Base-by-base conservation (phyloP, 2,797 vertebrate genomes). In the Eurystomus glaucurus region DNA sequence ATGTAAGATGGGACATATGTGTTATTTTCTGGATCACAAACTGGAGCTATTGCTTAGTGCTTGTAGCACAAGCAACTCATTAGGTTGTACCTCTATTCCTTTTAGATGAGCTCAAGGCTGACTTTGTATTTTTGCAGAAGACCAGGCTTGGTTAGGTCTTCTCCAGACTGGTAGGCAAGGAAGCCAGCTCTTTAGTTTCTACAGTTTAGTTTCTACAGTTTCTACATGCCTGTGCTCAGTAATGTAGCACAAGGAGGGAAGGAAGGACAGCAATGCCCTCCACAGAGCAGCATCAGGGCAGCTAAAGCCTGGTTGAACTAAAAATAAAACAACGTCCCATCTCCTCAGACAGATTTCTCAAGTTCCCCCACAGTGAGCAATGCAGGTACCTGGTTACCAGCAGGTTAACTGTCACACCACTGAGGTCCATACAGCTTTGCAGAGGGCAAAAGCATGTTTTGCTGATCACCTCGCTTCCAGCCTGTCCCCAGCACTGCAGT, bases 1-100 rank as follows among this genome's bases (percentile, higher is more conserved):
- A 46, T 0, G 2, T 78, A 60, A 16, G 14, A 75, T 39, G 48
- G 22, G 35, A 82, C 25, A n/a, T 6, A 37, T 0, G 1, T 43
- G 43, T 64, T 54, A 33, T 55, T 60, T 72, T 82, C 62, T 61
- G 45, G 55, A 75, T 10, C 11, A 19, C 78, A 61, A 33, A 62
- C 29, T 9, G 3, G 26, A 61, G 48, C 22, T 90, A 85, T 84
- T 55, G 20, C 48, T 85, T 25, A 66, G 58, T 74, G 51, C 58
- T 66, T 37, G 52, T 19, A 75, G 33, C 31, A 39, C 55, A 43
- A 62, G 39, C 61, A 94, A 72, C 14, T 14, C 39, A 20, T 29
- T 20, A 14, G 39, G 48, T 10, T 85, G 23, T 51, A 62, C 19
- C 28, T 60, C 39, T 43, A 0, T 33, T 58, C 72, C 43, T 68